Conservation (phyloP, 2,113 vertebrate species). For the Scartelaos histophorus region DNA sequence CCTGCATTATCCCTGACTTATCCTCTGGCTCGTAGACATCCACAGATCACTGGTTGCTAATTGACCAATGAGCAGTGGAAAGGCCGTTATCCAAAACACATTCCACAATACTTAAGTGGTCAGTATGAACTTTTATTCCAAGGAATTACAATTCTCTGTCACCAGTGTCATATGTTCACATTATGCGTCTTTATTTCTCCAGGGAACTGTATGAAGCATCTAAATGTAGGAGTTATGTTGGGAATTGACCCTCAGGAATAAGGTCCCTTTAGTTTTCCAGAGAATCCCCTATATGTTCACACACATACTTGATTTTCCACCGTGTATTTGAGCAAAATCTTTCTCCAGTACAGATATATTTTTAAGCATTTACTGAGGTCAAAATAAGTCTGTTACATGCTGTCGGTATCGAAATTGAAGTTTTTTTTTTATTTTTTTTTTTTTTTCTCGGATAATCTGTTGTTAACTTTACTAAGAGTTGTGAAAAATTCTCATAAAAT, state of each 20-base stretch:
- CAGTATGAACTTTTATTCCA: background rate
- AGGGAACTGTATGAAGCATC: background rate
- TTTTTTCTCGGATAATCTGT: too few species aligned
- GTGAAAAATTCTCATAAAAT: too few species aligned
- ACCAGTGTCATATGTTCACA: background rate
- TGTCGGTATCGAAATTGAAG: too few species aligned
- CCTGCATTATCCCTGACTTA: too few species aligned
- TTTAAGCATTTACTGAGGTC: too few species aligned
- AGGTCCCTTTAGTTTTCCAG: background rate
- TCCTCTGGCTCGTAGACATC: too few species aligned
- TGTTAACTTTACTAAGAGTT: too few species aligned
- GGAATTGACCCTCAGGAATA: conserved; percentile 8
- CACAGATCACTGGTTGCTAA: too few species aligned
- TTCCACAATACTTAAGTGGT: background rate
- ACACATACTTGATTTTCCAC: background rate
- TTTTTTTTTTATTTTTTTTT: too few species aligned
- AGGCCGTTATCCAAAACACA: background rate
- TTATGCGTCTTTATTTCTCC: background rate
- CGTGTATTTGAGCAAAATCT: too few species aligned
- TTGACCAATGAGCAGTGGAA: background rate
- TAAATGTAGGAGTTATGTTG: background rate
- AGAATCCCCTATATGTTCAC: background rate
- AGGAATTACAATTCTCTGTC: background rate
- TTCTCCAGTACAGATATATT: too few species aligned
- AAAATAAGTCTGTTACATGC: too few species aligned